phyloP scores from a whole-genome alignment of 2,113 vertebrate species.

The Nipponia nippon region DNA sequence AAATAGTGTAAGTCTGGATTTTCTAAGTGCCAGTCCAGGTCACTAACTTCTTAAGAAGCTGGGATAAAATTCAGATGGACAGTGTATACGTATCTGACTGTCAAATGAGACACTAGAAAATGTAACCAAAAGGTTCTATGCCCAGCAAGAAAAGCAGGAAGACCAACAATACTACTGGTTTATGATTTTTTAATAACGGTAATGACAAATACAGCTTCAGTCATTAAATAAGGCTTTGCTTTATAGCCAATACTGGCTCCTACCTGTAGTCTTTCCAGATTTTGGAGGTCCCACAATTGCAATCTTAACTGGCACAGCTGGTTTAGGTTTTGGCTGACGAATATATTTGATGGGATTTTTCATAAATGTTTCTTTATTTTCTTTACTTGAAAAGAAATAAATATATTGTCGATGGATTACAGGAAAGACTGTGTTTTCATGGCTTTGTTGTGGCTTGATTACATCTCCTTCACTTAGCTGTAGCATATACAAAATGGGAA shows the following conservation, averaged over 20 bases:
- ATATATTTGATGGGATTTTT: slow-evolving; percentile 91
- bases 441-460: slow-evolving; percentile 78
- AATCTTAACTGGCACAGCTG: slow-evolving; percentile 81
- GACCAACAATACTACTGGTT: background rate
- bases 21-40: background rate
- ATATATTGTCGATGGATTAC: slow-evolving; percentile 87
- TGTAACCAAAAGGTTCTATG: background rate
- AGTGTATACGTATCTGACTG: background rate
- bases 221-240: background rate
- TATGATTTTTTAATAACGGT: background rate
- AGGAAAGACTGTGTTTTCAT: slow-evolving; percentile 69
- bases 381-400: slow-evolving; percentile 89
- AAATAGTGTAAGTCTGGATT: background rate
- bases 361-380: slow-evolving; percentile 85
- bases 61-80: background rate
- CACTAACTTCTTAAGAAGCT: background rate
- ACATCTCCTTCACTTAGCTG: slow-evolving; percentile 83
- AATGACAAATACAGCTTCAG: background rate
- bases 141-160: background rate
- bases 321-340: slow-evolving; percentile 80
- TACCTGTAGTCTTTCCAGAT: slow-evolving; percentile 94
- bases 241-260: background rate
- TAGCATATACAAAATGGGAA: slow-evolving; percentile 36
- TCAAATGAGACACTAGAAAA: background rate
- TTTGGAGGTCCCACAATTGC: slow-evolving; percentile 88